Base-by-base conservation (phyloP, 2,113 vertebrate species). In the Sinosuthora webbiana region DNA sequence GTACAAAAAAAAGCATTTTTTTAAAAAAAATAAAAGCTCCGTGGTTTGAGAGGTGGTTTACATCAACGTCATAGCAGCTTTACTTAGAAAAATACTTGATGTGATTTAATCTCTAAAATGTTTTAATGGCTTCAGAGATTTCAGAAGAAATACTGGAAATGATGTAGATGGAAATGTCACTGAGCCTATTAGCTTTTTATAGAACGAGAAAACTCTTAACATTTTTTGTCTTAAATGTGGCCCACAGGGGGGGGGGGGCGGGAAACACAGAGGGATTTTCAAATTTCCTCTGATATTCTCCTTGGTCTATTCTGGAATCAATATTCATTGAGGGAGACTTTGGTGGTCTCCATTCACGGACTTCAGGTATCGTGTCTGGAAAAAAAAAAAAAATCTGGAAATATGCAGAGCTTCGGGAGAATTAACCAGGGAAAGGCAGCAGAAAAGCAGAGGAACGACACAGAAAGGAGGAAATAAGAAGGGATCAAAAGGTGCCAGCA, bases 121-220 rank as follows among this genome's bases (percentile, higher is more conserved):
- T 39, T 86, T 79, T 94, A 95, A 89, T 85, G 74, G 84, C 55
- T 90, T 74, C 68, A 64, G 71, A 60, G 31, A 57, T 88, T 90
- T 83, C 63, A 88, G 60, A 95, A 87, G 57, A 88, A 93, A 88
- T 86, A 85, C 74, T 80, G 78, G 70, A 95, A 95, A 88, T 90
- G 0, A 70, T 37, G 76, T 86, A 85, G 39, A 69, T 5, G n/a
- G 71, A 95, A 91, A 83, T 93, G 78, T 33, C 68, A 63, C 39
- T 1, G 19, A 75, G 11, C 16, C 23, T 81, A 21, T 42, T 85
- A 73, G 45, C 70, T 80, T 90, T 93, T 87, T 74, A 86, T 81
- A 80, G 59, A 88, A 74, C 0, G 2, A 77, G 27, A 79, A 91
- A 85, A 42, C 7, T 13, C 33, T 65, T 65, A 11, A 30, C 28